Base-by-base conservation (phyloP, 2,888 invertebrate species). In the Cacoxenus indagator region DNA sequence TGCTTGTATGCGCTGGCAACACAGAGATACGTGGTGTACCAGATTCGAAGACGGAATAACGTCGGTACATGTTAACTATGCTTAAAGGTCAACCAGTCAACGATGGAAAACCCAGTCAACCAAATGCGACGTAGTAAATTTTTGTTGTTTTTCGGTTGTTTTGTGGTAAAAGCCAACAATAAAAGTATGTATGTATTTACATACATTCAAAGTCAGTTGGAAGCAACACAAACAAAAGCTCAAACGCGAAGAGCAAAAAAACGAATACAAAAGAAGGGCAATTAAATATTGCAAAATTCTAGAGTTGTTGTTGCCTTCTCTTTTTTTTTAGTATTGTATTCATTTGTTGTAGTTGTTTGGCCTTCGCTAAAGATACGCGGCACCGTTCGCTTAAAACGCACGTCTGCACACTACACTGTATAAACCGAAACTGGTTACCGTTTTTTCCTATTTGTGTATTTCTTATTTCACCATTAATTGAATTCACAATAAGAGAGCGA, bases 1-100 rank as follows among this genome's bases (percentile, higher is more conserved):
- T 14, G 6, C 31, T 59, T 27, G 71, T 64, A 65, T 71, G 76
- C 68, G 78, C 76, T 43, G 87, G 79, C 69, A 84, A 72, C 31
- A 86, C 77, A 17, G 87, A 85, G 27, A 86, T 69, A 67, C 80
- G 86, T 54, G 82, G 78, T 4, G 85, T 73, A 55, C 87, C 76
- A 64, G 87, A 74, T 77, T 88, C 88, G 66, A 87, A 83, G 29
- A 87, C 78, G 48, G 88, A 88, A 78, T 85, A 87, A 46, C 88
- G 88, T 66, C 87, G 87, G 76, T 86, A 86, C 87, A 87, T 87
- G 71, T 72, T 19, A 26, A 14, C 27, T 2, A n/a, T n/a, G 48
- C 8, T 48, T 48, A 43, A 3, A 43, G 2, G 43, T 8, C 22
- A 51, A 51, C 14, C 5, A 14, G n/a, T 9, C 17, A 26, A 57